phyloP scores from a whole-genome alignment of 2,113 vertebrate species.

The Callochromis pleurospilus region DNA sequence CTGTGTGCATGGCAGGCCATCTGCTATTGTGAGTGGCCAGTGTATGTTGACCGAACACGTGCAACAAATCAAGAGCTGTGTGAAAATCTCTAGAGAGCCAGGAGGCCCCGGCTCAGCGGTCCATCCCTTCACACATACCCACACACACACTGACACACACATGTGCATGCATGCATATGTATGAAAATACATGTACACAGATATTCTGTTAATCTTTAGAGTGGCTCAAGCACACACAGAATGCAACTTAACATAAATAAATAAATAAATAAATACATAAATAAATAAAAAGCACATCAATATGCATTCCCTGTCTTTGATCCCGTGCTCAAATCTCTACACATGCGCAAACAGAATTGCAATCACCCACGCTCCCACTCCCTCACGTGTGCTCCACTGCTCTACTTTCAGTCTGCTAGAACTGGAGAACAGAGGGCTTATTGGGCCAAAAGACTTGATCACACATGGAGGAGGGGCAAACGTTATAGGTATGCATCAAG shows the following conservation, averaged over 20 bases:
- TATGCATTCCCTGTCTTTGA: constrained; percentile 12
- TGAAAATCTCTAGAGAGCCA: constrained; percentile 34
- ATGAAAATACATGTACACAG: background rate
- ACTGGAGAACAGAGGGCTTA: constrained; percentile 21
- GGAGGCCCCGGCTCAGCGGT: background rate
- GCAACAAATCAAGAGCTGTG: constrained; percentile 23
- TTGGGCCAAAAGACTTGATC: background rate
- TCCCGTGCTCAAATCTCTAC: constrained; percentile 9
- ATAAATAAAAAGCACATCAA: background rate
- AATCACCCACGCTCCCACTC: constrained; percentile 41
- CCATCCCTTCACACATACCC: background rate
- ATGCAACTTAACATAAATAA: background rate
- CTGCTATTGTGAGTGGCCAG: constrained; percentile 18
- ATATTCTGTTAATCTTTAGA: background rate
- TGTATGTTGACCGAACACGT: constrained; percentile 33
- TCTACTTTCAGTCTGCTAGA: constrained; percentile 54
- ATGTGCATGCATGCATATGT: background rate
- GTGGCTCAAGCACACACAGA: background rate
- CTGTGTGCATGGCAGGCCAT: constrained; percentile 2
- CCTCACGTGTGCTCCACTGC: constrained; percentile 66
- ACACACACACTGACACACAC: background rate
- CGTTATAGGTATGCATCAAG: background rate
- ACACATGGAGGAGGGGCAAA: background rate
- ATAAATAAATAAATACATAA: background rate
- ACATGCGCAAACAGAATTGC: constrained; percentile 24